phyloP scores from a whole-genome alignment of 2,797 vertebrate species.

The Limosa lapponica region DNA sequence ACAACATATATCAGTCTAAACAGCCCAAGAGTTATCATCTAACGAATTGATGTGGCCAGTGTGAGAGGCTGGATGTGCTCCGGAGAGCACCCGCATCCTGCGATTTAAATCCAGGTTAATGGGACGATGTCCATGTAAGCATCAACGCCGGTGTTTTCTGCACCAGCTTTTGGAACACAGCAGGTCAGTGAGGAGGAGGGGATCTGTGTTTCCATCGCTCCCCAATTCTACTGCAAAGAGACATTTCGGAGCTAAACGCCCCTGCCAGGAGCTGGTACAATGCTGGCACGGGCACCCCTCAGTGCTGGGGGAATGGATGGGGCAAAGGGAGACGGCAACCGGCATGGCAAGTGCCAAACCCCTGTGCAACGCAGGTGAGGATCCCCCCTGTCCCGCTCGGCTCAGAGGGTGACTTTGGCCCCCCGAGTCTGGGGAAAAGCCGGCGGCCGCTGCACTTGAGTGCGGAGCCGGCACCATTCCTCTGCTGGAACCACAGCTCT shows the following conservation, averaged over 20 bases:
- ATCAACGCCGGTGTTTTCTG: rapidly evolving
- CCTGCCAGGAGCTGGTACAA: not conserved
- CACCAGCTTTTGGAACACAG: not conserved
- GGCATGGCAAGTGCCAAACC: rapidly evolving
- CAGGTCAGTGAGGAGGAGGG: not conserved
- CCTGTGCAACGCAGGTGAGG: rapidly evolving
- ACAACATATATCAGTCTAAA: rapidly evolving
- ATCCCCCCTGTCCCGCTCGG: rapidly evolving
- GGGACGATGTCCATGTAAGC: not conserved
- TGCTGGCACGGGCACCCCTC: not conserved
- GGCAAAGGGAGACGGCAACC: rapidly evolving
- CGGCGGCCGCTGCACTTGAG: rapidly evolving
- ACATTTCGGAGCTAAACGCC: rapidly evolving
- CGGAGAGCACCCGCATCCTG: rapidly evolving
- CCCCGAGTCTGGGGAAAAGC: rapidly evolving
- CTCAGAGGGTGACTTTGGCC: not conserved
- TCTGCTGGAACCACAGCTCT: not conserved
- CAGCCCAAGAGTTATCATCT: rapidly evolving
- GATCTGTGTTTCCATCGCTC: not conserved
- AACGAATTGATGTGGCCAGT: rapidly evolving
- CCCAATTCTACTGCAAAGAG: not conserved
- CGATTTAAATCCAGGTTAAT: not conserved
- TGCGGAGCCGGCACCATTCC: not conserved
- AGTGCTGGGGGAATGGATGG: rapidly evolving
- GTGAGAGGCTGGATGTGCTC: not conserved